Evolutionary conservation across 2,113 vertebrate genomes (phyloP).

Genomic region (Siniperca chuatsi): DNA sequence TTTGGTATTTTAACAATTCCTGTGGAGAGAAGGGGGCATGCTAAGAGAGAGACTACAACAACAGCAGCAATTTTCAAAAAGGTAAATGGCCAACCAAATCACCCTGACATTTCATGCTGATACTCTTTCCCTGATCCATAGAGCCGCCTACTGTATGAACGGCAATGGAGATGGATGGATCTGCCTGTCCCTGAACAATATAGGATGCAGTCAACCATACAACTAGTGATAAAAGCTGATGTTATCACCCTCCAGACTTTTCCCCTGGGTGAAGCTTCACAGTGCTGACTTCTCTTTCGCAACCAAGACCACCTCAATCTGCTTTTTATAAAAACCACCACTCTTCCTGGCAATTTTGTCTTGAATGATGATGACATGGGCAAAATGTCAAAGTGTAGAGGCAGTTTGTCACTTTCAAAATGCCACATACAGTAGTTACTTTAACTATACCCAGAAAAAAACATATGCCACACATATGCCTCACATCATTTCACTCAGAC

Average conservation of each 20-base stretch:
- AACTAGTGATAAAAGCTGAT: constrained; percentile 79
- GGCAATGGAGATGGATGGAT: constrained; percentile 78
- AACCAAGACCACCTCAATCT: constrained; percentile 36
- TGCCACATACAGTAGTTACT: neutral
- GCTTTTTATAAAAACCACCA: constrained; percentile 34
- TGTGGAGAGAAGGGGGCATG: constrained; percentile 7
- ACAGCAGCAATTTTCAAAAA: constrained; percentile 53
- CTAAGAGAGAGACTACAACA: constrained; percentile 36
- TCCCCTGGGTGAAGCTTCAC: constrained; percentile 62
- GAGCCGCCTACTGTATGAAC: constrained; percentile 61
- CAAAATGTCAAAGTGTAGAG: constrained; percentile 31
- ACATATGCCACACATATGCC: neutral
- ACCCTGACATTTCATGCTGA: constrained; percentile 64
- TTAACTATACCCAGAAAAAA: neutral
- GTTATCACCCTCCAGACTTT: constrained; percentile 73
- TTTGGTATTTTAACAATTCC: constrained; percentile 21
- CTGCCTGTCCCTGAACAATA: constrained; percentile 75
- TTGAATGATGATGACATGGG: constrained; percentile 23
- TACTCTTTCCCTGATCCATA: constrained; percentile 64
- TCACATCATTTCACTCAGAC: neutral
- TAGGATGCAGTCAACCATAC: constrained; percentile 77
- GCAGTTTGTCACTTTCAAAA: constrained; percentile 42
- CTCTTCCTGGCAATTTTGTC: neutral
- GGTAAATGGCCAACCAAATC: constrained; percentile 61
- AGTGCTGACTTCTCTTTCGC: constrained; percentile 41